These are phyloP conservation scores for Scleropages formosus DNA, from an alignment of 2,797 vertebrate genomes.

Conservation along the genomic window DNA sequence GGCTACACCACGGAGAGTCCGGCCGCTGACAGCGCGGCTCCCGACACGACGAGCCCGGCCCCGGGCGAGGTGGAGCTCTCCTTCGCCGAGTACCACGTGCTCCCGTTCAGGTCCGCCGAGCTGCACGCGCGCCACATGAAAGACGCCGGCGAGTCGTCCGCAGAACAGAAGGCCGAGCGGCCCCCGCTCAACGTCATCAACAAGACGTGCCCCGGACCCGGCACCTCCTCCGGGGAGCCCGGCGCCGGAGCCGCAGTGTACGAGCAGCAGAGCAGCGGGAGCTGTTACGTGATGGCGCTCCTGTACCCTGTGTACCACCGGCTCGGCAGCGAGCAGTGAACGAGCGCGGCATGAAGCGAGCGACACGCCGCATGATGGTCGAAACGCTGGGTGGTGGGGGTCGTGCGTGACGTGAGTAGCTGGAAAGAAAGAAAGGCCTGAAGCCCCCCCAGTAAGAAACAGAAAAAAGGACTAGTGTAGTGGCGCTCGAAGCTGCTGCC, in stretches of 20 bases:
- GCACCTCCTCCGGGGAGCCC: conserved; percentile 13
- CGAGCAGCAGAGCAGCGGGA: conserved; percentile 59
- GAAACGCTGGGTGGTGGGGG: not conserved
- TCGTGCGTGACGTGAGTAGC: not conserved
- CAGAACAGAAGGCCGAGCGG: not conserved
- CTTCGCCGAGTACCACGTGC: conserved; percentile 44
- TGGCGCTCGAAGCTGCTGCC: not conserved
- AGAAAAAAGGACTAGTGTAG: no score
- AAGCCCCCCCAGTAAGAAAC: no score
- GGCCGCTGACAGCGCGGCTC: conserved; percentile 29
- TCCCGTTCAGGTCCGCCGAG: conserved; percentile 58
- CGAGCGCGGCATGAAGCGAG: not conserved
- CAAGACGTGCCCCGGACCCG: conserved; percentile 39
- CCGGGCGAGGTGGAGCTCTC: conserved; percentile 34
- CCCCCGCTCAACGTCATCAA: conserved; percentile 34
- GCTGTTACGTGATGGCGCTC: conserved; percentile 69
- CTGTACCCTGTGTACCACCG: conserved; percentile 66
- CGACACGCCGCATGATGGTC: not conserved
- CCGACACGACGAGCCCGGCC: conserved; percentile 32
- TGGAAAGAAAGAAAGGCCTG: no score
- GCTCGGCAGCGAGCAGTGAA: conserved; percentile 62
- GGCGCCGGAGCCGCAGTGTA: conserved; percentile 35
- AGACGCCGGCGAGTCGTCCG: conserved; percentile 23
- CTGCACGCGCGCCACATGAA: conserved; percentile 48
- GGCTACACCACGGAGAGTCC: conserved; percentile 46